Percentiles rank a stretch among this genome's conserved stretches.
These are phyloP conservation scores for Drosophila ogumai DNA, from an alignment of 1,140 invertebrate genomes.

Conservation along the genomic window DNA sequence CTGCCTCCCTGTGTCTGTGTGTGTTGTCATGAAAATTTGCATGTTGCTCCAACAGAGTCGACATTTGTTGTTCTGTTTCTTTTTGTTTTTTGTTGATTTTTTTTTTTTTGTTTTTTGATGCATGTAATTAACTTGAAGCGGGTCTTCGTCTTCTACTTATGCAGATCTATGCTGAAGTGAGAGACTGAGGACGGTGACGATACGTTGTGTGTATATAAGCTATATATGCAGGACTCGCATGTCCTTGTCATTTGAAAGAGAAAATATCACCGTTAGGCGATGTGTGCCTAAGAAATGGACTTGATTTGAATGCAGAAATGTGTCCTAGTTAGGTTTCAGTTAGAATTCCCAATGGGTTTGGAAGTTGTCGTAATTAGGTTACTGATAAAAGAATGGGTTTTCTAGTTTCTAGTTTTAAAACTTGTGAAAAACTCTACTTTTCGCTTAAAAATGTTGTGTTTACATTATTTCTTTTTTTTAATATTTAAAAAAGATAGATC, in stretches of 20 bases:
- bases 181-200: constrained; percentile 34
- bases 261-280: background rate
- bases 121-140: constrained; percentile 78
- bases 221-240: constrained; percentile 11
- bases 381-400: background rate
- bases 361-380: background rate
- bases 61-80: constrained; percentile 31
- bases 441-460: too few species aligned
- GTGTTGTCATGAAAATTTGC: constrained; percentile 66
- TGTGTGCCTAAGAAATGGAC: background rate
- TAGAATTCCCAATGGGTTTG: background rate
- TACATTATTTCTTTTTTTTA: background rate
- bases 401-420: background rate
- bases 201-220: background rate
- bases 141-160: constrained; percentile 47
- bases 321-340: background rate
- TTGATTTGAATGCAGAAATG: background rate
- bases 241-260: constrained; percentile 26
- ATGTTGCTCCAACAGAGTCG: constrained; percentile 46
- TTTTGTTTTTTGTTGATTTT: constrained; percentile 11
- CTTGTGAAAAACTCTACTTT: too few species aligned
- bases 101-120: constrained; percentile 49
- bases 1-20: background rate
- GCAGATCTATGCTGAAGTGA: constrained; percentile 51
- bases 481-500: too few species aligned